phyloP scores from a whole-genome alignment of 2,888 invertebrate species.

The Clistopyga incitator region DNA sequence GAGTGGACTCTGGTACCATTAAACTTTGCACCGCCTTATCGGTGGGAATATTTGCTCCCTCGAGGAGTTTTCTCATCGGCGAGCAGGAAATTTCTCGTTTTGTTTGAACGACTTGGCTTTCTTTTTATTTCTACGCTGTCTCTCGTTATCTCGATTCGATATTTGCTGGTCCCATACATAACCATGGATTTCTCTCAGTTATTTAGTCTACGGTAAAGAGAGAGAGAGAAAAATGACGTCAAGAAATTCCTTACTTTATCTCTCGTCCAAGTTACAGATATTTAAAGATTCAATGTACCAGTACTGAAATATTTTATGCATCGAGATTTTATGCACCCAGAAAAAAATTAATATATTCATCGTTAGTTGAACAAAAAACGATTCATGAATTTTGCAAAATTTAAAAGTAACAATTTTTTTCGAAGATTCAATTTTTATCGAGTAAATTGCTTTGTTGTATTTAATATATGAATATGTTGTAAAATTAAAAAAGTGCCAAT shows the following conservation, averaged over 20 bases:
- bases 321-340: no score
- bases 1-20: slow-evolving; percentile 14
- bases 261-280: neutral
- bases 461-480: no score
- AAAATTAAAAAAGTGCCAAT: no score
- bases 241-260: neutral
- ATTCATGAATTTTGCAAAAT: no score
- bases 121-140: slow-evolving; percentile 16
- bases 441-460: no score
- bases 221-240: neutral
- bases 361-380: no score
- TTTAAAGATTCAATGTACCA: no score
- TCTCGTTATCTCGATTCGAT: slow-evolving; percentile 36
- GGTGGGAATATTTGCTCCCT: slow-evolving; percentile 62
- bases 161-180: slow-evolving; percentile 17
- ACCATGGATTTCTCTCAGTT: neutral
- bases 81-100: slow-evolving; percentile 52
- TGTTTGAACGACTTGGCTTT: slow-evolving; percentile 36
- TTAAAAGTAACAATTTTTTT: no score
- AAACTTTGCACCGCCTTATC: slow-evolving; percentile 56
- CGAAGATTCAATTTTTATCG: no score
- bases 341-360: no score
- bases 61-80: slow-evolving; percentile 30
- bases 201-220: neutral
- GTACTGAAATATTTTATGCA: no score